Conservation (phyloP, 2,888 invertebrate genomes). For the Apeira syringaria region DNA sequence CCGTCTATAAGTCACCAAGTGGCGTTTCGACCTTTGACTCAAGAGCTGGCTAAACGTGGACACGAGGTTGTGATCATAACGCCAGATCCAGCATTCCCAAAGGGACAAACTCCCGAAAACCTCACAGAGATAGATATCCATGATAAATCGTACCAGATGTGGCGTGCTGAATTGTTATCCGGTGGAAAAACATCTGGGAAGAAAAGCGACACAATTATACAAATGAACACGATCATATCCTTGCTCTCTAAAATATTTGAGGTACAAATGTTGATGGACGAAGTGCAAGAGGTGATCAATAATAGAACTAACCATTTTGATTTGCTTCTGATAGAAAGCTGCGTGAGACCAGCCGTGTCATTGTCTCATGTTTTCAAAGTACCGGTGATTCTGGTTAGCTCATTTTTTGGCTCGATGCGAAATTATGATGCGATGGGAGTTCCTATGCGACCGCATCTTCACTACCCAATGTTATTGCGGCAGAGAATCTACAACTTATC, state of each 20-base stretch:
- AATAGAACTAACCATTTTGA: conserved; percentile 25
- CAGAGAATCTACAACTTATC: conserved; percentile 18
- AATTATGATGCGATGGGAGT: conserved; percentile 19
- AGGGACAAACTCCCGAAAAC: conserved; percentile 32
- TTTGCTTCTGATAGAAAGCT: conserved; percentile 32
- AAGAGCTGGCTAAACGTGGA: conserved; percentile 49
- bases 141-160: conserved; percentile 27
- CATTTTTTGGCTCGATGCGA: conserved; percentile 10
- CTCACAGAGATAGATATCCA: conserved; percentile 49
- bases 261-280: conserved; percentile 17
- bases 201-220: conserved; percentile 6
- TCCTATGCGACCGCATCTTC: conserved; percentile 11
- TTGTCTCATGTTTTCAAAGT: conserved; percentile 31
- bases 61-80: conserved; percentile 54
- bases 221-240: conserved; percentile 9
- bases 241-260: conserved; percentile 17
- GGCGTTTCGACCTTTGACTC: conserved; percentile 42
- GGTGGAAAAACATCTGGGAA: conserved; percentile 10
- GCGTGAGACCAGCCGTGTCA: conserved; percentile 25
- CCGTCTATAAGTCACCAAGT: conserved; percentile 56
- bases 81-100: conserved; percentile 39
- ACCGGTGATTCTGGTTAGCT: conserved; percentile 33
- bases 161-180: conserved; percentile 10
- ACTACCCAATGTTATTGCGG: conserved; percentile 10
- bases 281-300: conserved; percentile 17